A percentile compares a stretch with the other conserved stretches of the same genome.
These are phyloP conservation scores for Sipunculus nudus DNA, from an alignment of 2,888 invertebrate species.

Conservation along the genomic window DNA sequence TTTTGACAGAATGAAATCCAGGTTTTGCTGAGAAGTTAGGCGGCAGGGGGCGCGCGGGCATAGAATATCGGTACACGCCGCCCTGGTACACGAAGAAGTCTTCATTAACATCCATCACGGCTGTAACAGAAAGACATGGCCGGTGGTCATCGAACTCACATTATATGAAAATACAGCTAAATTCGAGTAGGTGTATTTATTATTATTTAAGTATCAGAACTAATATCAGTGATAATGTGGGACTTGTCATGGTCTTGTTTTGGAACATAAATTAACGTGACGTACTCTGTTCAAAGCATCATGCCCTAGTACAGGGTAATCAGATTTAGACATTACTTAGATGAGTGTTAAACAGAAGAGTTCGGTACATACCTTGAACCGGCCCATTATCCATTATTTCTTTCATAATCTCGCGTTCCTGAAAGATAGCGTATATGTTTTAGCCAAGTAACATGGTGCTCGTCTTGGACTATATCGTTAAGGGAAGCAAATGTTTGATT, in stretches of 20 bases:
- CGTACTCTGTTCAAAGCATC: no score
- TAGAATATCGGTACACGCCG: constrained; percentile 76
- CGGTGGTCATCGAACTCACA: no score
- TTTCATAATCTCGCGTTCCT: constrained; percentile 84
- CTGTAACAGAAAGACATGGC: constrained; percentile 43
- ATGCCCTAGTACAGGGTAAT: no score
- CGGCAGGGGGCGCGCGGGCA: constrained; percentile 65
- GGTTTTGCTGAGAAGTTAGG: constrained; percentile 69
- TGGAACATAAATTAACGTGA: no score
- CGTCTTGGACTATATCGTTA: neutral
- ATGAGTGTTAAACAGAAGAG: no score
- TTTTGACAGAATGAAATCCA: constrained; percentile 89
- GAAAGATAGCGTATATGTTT: constrained; percentile 11
- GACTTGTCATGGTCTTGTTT: no score
- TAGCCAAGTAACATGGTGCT: neutral
- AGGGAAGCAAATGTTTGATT: no score
- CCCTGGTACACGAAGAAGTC: constrained; percentile 91
- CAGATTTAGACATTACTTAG: no score
- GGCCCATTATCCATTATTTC: constrained; percentile 92
- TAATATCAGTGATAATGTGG: no score
- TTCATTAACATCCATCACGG: constrained; percentile 87
- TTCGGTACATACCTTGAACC: constrained; percentile 79
- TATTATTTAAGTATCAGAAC: no score
- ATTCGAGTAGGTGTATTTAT: no score
- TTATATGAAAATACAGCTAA: no score